Conservation (phyloP, 2,797 vertebrate species). For the Threskiornis aethiopicus region DNA sequence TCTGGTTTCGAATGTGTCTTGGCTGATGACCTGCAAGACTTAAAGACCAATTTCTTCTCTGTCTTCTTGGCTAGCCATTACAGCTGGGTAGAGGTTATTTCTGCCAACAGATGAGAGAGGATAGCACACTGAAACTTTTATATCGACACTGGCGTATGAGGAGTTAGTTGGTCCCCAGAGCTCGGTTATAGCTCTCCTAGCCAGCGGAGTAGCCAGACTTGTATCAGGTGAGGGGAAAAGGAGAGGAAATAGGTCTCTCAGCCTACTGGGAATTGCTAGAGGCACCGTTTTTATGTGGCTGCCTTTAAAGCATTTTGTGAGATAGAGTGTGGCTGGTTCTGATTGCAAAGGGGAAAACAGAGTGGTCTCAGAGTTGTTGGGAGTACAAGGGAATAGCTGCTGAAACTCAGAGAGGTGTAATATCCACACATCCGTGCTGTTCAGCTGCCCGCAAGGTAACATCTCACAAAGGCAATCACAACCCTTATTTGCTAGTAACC, state of each 20-base stretch:
- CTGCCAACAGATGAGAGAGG: background rate
- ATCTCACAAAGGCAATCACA: background rate
- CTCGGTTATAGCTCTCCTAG: background rate
- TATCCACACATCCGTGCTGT: background rate
- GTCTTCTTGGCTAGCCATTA: background rate
- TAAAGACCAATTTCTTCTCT: background rate
- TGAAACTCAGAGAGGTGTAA: background rate
- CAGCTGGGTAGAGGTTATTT: background rate
- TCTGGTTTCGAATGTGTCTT: background rate
- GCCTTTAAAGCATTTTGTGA: background rate
- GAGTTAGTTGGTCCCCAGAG: background rate
- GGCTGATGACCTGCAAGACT: background rate
- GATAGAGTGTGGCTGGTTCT: background rate
- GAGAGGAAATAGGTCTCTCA: background rate
- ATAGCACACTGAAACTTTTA: background rate
- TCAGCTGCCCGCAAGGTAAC: background rate
- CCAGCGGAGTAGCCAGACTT: background rate
- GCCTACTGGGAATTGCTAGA: background rate
- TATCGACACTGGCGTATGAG: accelerated
- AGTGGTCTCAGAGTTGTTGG: background rate
- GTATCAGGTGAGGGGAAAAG: background rate
- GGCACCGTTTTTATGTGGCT: background rate
- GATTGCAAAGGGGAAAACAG: background rate
- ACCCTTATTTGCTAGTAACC: background rate
- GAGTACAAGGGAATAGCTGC: background rate